phyloP scores from a whole-genome alignment of 2,797 vertebrate species.

The Takifugu rubripes region DNA sequence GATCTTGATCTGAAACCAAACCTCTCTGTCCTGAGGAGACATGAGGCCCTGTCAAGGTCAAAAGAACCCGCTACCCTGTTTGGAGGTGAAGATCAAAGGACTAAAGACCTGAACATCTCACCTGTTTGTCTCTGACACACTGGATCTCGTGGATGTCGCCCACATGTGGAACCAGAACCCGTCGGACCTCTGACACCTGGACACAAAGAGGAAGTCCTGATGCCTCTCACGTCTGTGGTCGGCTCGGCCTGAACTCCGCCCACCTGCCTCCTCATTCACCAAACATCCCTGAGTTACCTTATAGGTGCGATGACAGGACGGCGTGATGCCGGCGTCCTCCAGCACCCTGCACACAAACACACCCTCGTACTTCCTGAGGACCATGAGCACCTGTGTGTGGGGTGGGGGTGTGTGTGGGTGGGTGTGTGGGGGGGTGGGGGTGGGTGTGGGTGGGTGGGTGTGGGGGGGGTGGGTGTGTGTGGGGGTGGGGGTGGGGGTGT shows the following conservation, averaged over 20 bases:
- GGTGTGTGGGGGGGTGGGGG: too few species aligned
- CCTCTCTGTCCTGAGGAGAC: slow-evolving; percentile 58
- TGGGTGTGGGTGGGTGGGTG: too few species aligned
- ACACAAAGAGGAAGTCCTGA: slow-evolving; percentile 2
- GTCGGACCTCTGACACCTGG: slow-evolving; percentile 51
- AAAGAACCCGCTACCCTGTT: neutral
- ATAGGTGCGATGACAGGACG: slow-evolving; percentile 67
- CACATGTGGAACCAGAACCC: slow-evolving; percentile 53
- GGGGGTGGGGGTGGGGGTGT: too few species aligned
- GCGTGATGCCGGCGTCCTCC: slow-evolving; percentile 52
- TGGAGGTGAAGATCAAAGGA: neutral
- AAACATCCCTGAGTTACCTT: slow-evolving; percentile 48
- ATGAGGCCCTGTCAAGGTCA: neutral
- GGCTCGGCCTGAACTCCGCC: too few species aligned
- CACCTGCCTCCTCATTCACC: too few species aligned
- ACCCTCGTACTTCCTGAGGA: too few species aligned
- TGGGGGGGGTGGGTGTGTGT: too few species aligned
- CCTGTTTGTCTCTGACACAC: slow-evolving; percentile 65
- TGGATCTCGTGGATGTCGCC: slow-evolving; percentile 62
- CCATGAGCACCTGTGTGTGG: too few species aligned
- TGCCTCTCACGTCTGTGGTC: too few species aligned
- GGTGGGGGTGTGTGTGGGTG: too few species aligned
- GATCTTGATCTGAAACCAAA: slow-evolving; percentile 75
- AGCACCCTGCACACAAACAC: slow-evolving; percentile 48
- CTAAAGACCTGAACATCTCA: slow-evolving; percentile 10